Base-by-base conservation (phyloP, 1,140 invertebrate species). In the Lepidurus arcticus region DNA sequence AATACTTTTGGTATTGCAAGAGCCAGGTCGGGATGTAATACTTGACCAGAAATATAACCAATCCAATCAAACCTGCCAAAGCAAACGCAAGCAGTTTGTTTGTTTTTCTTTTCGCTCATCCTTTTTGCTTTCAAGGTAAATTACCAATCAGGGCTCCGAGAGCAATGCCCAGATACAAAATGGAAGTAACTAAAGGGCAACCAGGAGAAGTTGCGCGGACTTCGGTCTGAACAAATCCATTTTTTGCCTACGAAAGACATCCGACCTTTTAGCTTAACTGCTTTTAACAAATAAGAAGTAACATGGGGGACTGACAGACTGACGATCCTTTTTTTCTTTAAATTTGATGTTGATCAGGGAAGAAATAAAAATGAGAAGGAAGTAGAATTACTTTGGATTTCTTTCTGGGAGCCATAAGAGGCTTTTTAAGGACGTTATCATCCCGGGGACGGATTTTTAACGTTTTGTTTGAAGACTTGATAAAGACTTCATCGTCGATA, bases 401-500 rank as follows among this genome's bases (percentile, higher is more conserved):
- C 42, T 74, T 73, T 44, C 78, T 74, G 6, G 78, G 78, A 45
- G 78, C 78, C 78, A 78, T 78, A 7, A 78, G 73, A 8, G 78
- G 78, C 45, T 75, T 78, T 8, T 78, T 73, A 7, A 78, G 44
- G 73, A 45, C 44, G 26, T 26, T 78, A 45, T 78, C 53, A 65
- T 65, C 78, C 44, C 44, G 74, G 21, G 43, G 65, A 21, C 44
- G 44, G n/a, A 47, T 78, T 24, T 74, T 73, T 42, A 74, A 78
- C 16, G 43, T 74, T 47, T 78, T 78, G 9, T 73, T 78, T 21
- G 78, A 73, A 44, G 78, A 78, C 42, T 78, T 78, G 73, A 78
- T 75, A 16, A 78, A 78, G 73, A 78, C 78, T 75, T 78, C 78
- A 78, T 78, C 78, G 73, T 78, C 78, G 13, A 78, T 74, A 42